Base-by-base conservation (phyloP, 1,140 invertebrate species). In the Caerostris extrusa region DNA sequence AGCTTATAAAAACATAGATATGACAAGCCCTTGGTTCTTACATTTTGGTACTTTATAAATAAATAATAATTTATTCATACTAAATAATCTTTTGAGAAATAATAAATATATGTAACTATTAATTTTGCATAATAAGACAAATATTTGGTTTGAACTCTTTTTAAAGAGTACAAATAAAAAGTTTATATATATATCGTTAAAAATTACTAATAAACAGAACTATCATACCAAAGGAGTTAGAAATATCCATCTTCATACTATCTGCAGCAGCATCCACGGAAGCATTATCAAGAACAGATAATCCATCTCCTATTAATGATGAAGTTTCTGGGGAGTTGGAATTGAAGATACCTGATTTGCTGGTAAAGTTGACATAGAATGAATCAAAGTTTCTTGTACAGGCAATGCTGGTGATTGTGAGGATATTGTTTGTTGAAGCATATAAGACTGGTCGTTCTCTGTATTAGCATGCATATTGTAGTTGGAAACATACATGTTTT, bases 281-380 rank as follows among this genome's bases (percentile, higher is more conserved):
- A 8, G 53, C 5, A 90, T 58, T 90, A 7, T 94, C 93, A 34
- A 85, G 4, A 83, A 53, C 55, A 50, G 87, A 57, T 8, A 90
- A 56, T 10, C 19, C 71, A 85, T 90, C 93, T 81, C 69, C n/a
- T 14, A 86, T 67, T 14, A 90, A 58, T 10, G 93, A 90, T 53
- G 92, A 93, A 61, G 93, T 94, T 94, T 94, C 93, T 67, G 93
- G 93, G 93, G 93, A 69, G 93, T 94, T 7, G 93, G 93, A 61
- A 94, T 94, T 8, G 93, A 94, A 83, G 93, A 94, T n/a, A 94
- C 88, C 50, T 90, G 87, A 64, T 89, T 88, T 61, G 67, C 12
- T 81, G 85, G 71, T 64, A 61, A 60, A 7, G 89, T 57, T 8
- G 71, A 77, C 19, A 61, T 34, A 60, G 92, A 88, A 61, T 81